Percentiles rank a stretch among this genome's conserved stretches.
phyloP scores from a whole-genome alignment of 2,888 invertebrate species.

The Megaustenia siamemsis region DNA sequence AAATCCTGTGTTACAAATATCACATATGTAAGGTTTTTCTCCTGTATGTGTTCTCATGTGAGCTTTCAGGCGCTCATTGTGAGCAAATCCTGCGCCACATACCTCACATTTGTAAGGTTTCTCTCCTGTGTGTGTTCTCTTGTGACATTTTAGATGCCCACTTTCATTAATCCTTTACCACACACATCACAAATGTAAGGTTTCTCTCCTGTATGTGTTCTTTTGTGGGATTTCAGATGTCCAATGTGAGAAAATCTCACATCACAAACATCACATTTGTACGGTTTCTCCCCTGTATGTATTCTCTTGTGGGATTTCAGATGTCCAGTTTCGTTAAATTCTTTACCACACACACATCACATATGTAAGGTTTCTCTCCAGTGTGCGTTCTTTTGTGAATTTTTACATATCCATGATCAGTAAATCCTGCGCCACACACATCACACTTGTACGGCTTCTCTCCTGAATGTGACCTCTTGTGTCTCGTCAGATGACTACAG shows the following conservation, averaged over 20 bases:
- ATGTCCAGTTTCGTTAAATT: too few relatives aligned
- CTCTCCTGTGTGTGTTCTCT: constrained; percentile 20
- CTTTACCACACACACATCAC: too few relatives aligned
- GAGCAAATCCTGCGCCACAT: not conserved
- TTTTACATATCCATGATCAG: not conserved
- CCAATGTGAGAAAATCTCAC: not conserved
- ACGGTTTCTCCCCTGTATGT: too few relatives aligned
- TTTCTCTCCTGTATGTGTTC: not conserved
- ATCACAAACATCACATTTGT: not conserved
- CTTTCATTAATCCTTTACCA: not conserved
- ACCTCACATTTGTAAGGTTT: constrained; percentile 4
- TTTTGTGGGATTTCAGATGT: not conserved
- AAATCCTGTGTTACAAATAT: not conserved
- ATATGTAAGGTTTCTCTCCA: not conserved
- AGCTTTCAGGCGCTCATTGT: not conserved
- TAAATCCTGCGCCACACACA: not conserved
- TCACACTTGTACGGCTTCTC: constrained; percentile 2
- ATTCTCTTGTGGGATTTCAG: too few relatives aligned
- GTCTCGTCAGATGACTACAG: not conserved
- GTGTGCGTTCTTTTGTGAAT: not conserved
- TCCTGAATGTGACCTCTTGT: not conserved
- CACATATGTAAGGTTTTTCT: constrained; percentile 14
- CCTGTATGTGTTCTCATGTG: constrained; percentile 16
- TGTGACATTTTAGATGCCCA: not conserved
- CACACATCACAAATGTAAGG: not conserved